A percentile compares a stretch with the other conserved stretches of the same genome.
Evolutionary conservation across 2,113 vertebrate genomes (phyloP).

Genomic region (Oostethus manadensis): DNA sequence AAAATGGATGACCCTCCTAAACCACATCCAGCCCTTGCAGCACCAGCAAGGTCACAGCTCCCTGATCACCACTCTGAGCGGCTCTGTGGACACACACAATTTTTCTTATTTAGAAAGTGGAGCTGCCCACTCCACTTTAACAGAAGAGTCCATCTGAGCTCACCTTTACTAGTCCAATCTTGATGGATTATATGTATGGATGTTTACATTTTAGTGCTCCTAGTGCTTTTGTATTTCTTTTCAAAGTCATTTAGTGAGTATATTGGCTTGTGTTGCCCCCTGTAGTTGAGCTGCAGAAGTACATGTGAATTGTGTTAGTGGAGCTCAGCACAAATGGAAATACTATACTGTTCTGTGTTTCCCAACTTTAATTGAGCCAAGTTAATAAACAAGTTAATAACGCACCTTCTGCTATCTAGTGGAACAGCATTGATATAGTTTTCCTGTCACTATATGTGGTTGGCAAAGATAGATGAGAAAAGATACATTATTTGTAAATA

Average conservation of each 20-base stretch:
- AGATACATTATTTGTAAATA: too few relatives aligned
- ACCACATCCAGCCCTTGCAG: slow-evolving; percentile 56
- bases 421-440: too few relatives aligned
- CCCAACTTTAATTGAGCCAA: too few relatives aligned
- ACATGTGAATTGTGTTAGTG: slow-evolving; percentile 23
- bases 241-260: slow-evolving; percentile 25
- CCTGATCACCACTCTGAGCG: slow-evolving; percentile 49
- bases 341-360: too few relatives aligned
- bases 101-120: slow-evolving; percentile 40
- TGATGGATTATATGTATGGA: slow-evolving; percentile 26
- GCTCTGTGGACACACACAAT: slow-evolving; percentile 38
- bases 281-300: slow-evolving; percentile 51
- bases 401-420: too few relatives aligned
- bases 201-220: slow-evolving; percentile 3
- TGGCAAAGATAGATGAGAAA: too few relatives aligned
- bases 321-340: too few relatives aligned
- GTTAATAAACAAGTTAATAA: too few relatives aligned
- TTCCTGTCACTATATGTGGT: too few relatives aligned
- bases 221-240: slow-evolving; percentile 11
- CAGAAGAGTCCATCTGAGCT: slow-evolving; percentile 3
- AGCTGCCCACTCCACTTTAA: slow-evolving; percentile 9
- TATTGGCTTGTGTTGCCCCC: slow-evolving; percentile 65
- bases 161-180: slow-evolving; percentile 6
- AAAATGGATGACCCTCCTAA: slow-evolving; percentile 72
- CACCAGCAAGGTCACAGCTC: slow-evolving; percentile 68